Conservation (phyloP, 2,797 vertebrate species). For the Anabacerthia variegaticeps region DNA sequence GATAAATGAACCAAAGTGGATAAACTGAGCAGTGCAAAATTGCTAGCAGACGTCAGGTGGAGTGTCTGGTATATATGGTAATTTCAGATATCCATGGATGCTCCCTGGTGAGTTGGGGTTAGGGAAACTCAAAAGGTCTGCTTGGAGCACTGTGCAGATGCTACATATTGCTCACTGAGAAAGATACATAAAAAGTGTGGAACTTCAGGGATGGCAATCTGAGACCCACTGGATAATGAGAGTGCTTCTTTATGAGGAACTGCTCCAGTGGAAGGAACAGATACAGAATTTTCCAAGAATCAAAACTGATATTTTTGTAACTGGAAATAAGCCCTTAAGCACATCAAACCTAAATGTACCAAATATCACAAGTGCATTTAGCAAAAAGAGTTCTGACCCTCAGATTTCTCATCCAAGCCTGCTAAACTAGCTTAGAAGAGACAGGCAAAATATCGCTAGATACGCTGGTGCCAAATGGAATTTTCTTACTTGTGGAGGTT, state of each 20-base stretch:
- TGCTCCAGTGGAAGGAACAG: not conserved
- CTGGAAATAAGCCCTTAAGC: not conserved
- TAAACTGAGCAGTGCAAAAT: not conserved
- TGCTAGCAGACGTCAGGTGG: not conserved
- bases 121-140: not conserved
- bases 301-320: not conserved
- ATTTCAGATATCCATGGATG: not conserved
- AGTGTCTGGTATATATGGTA: not conserved
- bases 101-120: not conserved
- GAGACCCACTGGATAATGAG: accelerated
- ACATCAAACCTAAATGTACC: not conserved
- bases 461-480: not conserved
- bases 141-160: not conserved
- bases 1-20: not conserved
- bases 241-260: not conserved
- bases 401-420: not conserved
- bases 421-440: not conserved
- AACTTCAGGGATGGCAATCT: not conserved
- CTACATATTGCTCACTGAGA: accelerated
- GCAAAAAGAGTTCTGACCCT: not conserved
- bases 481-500: not conserved
- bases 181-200: not conserved
- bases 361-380: not conserved
- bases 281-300: not conserved
- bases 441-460: not conserved